Evolutionary conservation across 2,113 vertebrate genomes (phyloP), one percentile per base, ranked within the genome.

Genomic region (Osmerus mordax): DNA sequence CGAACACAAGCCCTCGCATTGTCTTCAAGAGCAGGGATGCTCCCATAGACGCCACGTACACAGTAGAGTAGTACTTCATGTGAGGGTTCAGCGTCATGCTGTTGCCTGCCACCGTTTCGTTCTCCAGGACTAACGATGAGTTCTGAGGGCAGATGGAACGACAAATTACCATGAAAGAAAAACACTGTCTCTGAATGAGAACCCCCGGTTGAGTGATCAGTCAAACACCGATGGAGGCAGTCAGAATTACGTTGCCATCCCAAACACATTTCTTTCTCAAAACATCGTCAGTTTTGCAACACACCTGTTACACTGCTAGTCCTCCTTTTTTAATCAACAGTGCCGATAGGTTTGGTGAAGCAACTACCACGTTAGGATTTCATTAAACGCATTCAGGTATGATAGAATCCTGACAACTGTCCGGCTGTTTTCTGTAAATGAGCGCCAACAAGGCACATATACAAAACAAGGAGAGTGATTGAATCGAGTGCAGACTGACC

Each of bases 51-150:
- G 81, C 51, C 13, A 89, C 65, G 65, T 94, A 94, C 66, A 94
- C 84, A 25, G 77, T 84, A 23, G 87, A 91, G 83, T 94, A 94
- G 83, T 89, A 93, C 66, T 82, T 87, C 55, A 89, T 75, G 75
- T 94, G 74, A 25, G 92, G 93, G 82, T 94, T 94, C 53, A 93
- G 89, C 55, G 87, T 88, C 92, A 94, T 93, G 84, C 91, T 94
- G 84, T 86, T 82, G 72, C 84, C 83, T 16, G 41, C 60, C 23
- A 70, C 72, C 18, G 90, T 94, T 72, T 84, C 79, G 71, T 94
- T 94, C 28, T n/a, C 84, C 23, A 75, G 84, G 74, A 90, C 81
- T 80, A 88, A 79, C 51, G 93, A 89, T 67, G 85, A 83, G 81
- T 93, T 94, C 93, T 94, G 82, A 75, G 81, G 83, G 84, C 74